These are phyloP conservation scores for Pomatorhinus ruficollis DNA, from an alignment of 2,113 vertebrate genomes.

Conservation along the genomic window DNA sequence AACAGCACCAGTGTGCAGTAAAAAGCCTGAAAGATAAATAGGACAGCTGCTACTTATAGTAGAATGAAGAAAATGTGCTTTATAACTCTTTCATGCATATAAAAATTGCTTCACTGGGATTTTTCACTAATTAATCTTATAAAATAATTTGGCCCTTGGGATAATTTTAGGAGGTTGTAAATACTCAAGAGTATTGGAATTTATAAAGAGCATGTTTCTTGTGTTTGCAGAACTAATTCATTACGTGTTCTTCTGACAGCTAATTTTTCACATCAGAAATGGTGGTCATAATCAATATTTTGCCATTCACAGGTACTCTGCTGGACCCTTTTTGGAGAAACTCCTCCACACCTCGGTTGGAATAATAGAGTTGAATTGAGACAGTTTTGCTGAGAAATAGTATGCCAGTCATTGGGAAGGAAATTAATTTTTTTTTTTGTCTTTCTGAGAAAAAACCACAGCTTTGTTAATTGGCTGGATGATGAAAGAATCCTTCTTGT, in stretches of 20 bases:
- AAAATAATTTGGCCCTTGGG: constrained; percentile 28
- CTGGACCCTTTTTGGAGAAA: neutral
- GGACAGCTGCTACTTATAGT: neutral
- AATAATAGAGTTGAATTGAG: neutral
- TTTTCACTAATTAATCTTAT: constrained; percentile 25
- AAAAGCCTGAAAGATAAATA: constrained; percentile 25
- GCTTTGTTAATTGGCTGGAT: neutral
- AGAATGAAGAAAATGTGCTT: neutral
- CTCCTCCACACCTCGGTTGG: neutral
- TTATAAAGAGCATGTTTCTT: neutral
- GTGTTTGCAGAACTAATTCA: constrained; percentile 3
- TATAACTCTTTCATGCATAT: neutral
- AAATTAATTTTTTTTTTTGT: neutral
- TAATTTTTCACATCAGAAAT: neutral
- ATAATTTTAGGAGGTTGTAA: constrained; percentile 11
- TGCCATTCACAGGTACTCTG: neutral
- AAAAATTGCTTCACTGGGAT: constrained; percentile 6
- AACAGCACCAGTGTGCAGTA: neutral
- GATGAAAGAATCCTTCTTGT: neutral
- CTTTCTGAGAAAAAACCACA: neutral
- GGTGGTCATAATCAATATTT: neutral
- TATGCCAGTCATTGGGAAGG: neutral
- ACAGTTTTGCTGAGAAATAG: neutral
- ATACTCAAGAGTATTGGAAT: neutral
- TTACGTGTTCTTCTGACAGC: neutral